These are phyloP conservation scores for Lepidochitona cinerea DNA, from an alignment of 2,888 invertebrate species.

Conservation along the genomic window DNA sequence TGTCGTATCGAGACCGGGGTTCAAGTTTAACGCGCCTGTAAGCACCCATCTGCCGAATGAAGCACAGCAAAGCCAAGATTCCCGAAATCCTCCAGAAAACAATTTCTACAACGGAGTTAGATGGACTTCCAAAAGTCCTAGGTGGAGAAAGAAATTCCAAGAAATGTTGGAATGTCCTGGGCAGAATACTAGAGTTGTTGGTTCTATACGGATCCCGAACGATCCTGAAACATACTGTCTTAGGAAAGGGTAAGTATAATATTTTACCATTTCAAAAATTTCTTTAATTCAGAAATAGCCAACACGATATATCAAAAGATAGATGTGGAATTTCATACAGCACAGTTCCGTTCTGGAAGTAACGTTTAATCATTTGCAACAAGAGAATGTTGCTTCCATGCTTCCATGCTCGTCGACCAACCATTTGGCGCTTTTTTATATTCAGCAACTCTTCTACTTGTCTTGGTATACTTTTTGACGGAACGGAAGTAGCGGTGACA, in stretches of 20 bases:
- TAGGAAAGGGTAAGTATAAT: neutral
- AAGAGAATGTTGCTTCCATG: too few species aligned
- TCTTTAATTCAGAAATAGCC: too few species aligned
- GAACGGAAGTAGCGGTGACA: conserved; percentile 56
- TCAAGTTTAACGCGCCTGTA: neutral
- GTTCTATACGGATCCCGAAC: conserved; percentile 5
- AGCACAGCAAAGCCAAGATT: neutral
- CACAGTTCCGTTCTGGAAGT: too few species aligned
- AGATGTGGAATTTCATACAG: too few species aligned
- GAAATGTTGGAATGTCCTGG: neutral
- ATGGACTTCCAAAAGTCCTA: neutral
- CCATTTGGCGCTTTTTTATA: too few species aligned
- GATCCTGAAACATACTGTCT: neutral
- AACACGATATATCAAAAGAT: too few species aligned
- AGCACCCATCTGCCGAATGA: neutral
- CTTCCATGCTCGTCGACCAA: too few species aligned
- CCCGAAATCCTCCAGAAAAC: neutral
- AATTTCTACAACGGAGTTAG: neutral
- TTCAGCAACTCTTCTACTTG: too few species aligned
- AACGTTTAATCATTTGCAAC: too few species aligned
- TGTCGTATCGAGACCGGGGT: neutral
- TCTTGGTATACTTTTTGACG: conserved; percentile 53
- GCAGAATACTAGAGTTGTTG: conserved; percentile 14
- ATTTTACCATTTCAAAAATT: too few species aligned
- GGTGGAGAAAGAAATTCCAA: neutral